A percentile compares a stretch with the other conserved stretches of the same genome.
phyloP scores from a whole-genome alignment of 1,140 invertebrate genomes.

The Dreissena polymorpha region DNA sequence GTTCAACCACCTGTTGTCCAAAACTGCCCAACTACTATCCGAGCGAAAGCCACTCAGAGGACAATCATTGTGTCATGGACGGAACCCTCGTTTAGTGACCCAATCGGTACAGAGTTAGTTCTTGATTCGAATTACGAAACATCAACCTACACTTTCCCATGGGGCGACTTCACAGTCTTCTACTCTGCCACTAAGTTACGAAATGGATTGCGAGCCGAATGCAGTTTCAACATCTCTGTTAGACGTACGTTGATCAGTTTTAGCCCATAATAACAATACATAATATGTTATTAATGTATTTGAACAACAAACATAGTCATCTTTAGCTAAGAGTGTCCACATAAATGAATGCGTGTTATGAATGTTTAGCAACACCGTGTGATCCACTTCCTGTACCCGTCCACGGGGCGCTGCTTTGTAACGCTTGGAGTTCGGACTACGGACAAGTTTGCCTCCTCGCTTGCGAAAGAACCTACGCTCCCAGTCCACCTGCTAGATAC shows the following conservation, averaged over 20 bases:
- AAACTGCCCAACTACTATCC: background rate
- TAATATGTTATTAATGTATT: background rate
- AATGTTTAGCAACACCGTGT: constrained; percentile 11
- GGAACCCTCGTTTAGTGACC: constrained; percentile 3
- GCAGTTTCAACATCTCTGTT: constrained; percentile 34
- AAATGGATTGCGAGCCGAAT: constrained; percentile 44
- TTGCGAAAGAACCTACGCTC: background rate
- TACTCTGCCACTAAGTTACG: constrained; percentile 24
- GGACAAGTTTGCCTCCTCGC: background rate
- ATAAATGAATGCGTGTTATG: background rate
- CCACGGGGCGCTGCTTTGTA: constrained; percentile 8
- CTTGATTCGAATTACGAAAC: constrained; percentile 21
- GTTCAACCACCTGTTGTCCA: constrained; percentile 20
- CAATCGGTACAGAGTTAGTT: background rate
- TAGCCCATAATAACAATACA: background rate
- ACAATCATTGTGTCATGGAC: constrained; percentile 4
- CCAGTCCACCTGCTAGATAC: background rate
- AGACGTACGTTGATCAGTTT: constrained; percentile 25
- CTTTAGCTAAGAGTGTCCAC: background rate
- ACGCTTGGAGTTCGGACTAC: background rate
- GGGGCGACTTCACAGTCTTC: constrained; percentile 41
- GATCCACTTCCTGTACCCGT: background rate
- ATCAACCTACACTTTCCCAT: constrained; percentile 16
- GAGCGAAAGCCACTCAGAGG: constrained; percentile 15
- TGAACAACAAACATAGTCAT: background rate